These are phyloP conservation scores for Melanerpes formicivorus DNA, from an alignment of 2,113 vertebrate species.

Conservation along the genomic window DNA sequence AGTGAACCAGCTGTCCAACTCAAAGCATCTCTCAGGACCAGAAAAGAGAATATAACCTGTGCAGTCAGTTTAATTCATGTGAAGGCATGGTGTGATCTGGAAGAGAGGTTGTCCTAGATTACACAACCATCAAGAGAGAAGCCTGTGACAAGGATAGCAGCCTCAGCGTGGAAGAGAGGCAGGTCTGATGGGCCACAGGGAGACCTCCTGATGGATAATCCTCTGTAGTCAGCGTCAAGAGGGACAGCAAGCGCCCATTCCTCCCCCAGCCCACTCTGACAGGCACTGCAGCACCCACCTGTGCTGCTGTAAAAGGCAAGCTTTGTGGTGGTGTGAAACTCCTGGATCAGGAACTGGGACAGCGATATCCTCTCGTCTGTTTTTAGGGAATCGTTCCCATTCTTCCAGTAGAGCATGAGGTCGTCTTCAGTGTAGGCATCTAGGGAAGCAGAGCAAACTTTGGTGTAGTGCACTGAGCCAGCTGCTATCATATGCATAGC, in stretches of 20 bases:
- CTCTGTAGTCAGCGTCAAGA: background rate
- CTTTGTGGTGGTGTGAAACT: slow-evolving; percentile 97
- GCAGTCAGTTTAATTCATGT: background rate
- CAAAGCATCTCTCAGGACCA: background rate
- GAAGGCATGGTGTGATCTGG: background rate
- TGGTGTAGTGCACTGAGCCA: background rate
- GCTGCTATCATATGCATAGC: background rate
- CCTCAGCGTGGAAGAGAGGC: background rate
- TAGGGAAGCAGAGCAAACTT: slow-evolving; percentile 51
- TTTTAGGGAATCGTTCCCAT: slow-evolving; percentile 95
- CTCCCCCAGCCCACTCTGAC: background rate
- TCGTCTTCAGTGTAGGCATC: slow-evolving; percentile 98
- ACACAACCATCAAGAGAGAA: background rate
- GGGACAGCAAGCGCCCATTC: background rate
- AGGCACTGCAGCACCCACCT: slow-evolving; percentile 70
- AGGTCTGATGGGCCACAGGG: background rate
- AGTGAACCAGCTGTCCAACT: background rate
- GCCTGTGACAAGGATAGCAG: background rate
- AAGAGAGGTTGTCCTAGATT: background rate
- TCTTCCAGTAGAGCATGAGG: slow-evolving; percentile 99
- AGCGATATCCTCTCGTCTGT: slow-evolving; percentile 96
- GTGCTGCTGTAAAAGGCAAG: slow-evolving; percentile 99
- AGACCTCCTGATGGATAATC: background rate
- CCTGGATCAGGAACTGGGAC: slow-evolving; percentile 97
- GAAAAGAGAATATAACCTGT: background rate